These are phyloP conservation scores for Willowsia nigromaculata DNA, from an alignment of 2,888 invertebrate species.

Conservation along the genomic window DNA sequence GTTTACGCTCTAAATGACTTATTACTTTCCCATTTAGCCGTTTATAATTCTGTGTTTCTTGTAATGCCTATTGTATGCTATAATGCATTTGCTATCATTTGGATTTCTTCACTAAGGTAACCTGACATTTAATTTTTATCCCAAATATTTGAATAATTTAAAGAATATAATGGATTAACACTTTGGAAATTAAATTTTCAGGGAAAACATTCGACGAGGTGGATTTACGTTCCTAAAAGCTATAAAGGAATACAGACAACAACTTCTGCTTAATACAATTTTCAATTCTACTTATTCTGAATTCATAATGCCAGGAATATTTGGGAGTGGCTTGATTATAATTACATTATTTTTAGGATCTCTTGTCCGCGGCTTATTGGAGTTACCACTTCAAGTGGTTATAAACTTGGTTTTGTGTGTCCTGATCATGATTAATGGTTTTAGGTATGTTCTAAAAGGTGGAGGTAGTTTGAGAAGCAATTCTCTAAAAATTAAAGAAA, in stretches of 20 bases:
- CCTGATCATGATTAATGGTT: not conserved
- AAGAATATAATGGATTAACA: too few species aligned
- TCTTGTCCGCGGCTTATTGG: not conserved
- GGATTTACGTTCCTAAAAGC: not conserved
- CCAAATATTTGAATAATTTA: not conserved
- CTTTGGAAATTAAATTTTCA: not conserved
- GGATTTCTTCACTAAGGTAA: not conserved
- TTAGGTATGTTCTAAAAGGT: too few species aligned
- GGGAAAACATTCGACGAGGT: not conserved
- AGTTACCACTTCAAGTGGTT: not conserved
- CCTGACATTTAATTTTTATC: not conserved
- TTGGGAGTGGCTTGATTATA: not conserved
- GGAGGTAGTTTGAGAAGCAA: too few species aligned
- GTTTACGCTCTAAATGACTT: not conserved
- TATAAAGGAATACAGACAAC: not conserved
- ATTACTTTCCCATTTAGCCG: not conserved
- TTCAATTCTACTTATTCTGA: not conserved
- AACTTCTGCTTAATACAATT: not conserved
- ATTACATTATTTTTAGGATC: not conserved
- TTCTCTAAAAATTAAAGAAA: too few species aligned
- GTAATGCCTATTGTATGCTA: too few species aligned
- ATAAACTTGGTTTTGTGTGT: not conserved
- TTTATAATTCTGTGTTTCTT: not conserved
- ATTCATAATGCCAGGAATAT: not conserved
- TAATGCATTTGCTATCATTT: not conserved